Base-by-base conservation (phyloP, 2,113 vertebrate genomes). In the Illadopsis cleaveri region DNA sequence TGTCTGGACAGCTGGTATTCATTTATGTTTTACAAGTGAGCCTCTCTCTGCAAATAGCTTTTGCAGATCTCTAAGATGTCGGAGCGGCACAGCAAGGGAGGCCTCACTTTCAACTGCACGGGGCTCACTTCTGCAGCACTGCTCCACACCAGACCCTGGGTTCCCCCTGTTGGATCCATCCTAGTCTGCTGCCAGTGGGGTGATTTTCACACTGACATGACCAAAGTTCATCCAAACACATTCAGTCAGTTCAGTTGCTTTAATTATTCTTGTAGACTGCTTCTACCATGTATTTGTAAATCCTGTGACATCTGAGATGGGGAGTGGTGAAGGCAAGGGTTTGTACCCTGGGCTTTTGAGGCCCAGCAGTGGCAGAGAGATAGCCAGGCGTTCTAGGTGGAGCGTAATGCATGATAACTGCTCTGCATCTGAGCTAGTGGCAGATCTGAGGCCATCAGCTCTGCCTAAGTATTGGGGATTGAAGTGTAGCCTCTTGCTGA, bases 1-100 rank as follows among this genome's bases (percentile, higher is more conserved):
- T 89, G 89, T 44, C 97, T 9, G 40, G 76, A 91, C 98, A 98
- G 98, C 98, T 98, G 98, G 95, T 98, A 97, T 95, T 98, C 97
- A 96, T 98, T 98, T 98, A 80, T 85, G 94, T 97, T 97, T 98
- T 98, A 98, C 97, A 98, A 97, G 97, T 95, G 85, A 97, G 94
- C 95, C 69, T 98, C 98, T 97, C 86, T 82, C 86, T 95, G 94
- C 94, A 97, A 95, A 97, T 95, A 96, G 96, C 97, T 98, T 98
- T 97, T 96, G 95, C 82, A 91, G 97, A 95, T 93, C 96, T 91
- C 97, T 96, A 91, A 96, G 69, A 96, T 89, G 73, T 47, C 60
- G 64, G 95, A 89, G 86, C 27, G 0, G 64, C 3, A 1, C 14
- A 25, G 89, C 78, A 51, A 71, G 68, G 38, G 93, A 72, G 80